A percentile compares a stretch with the other conserved stretches of the same genome.
Conservation (phyloP, 1,140 invertebrate species). For the Drosophila carrolli region DNA sequence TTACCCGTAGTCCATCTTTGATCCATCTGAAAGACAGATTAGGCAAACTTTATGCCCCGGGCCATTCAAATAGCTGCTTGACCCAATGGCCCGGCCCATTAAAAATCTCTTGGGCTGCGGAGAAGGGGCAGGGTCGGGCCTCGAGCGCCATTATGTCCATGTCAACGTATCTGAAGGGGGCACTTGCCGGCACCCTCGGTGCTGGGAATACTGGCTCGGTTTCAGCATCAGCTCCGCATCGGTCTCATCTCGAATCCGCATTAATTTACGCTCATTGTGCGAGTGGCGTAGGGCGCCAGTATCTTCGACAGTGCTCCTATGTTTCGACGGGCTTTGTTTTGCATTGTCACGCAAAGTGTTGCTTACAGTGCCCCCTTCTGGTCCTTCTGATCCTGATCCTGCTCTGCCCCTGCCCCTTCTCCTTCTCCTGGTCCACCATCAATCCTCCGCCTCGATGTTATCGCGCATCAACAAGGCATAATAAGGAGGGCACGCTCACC, state of each 20-base stretch:
- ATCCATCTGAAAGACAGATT: slow-evolving; percentile 63
- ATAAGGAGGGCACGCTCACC: slow-evolving; percentile 54
- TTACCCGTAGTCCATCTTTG: slow-evolving; percentile 44
- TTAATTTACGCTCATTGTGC: slow-evolving; percentile 78
- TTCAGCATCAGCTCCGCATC: not conserved
- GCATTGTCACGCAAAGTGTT: slow-evolving; percentile 73
- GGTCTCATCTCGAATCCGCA: slow-evolving; percentile 67
- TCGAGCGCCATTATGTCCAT: slow-evolving; percentile 62
- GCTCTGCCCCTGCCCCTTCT: slow-evolving; percentile 1
- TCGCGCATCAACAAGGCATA: slow-evolving; percentile 66
- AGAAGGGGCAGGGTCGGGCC: slow-evolving; percentile 3
- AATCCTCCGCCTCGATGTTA: slow-evolving; percentile 48
- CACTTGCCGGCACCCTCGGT: slow-evolving; percentile 25
- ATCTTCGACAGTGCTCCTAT: slow-evolving; percentile 47
- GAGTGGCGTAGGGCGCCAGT: slow-evolving; percentile 24
- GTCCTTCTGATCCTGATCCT: slow-evolving; percentile 6
- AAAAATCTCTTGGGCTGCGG: slow-evolving; percentile 21
- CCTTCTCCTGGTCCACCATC: slow-evolving; percentile 4
- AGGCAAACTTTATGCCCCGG: slow-evolving; percentile 67
- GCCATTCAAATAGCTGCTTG: slow-evolving; percentile 52
- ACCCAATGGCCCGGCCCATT: slow-evolving; percentile 59
- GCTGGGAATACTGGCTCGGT: slow-evolving; percentile 1
- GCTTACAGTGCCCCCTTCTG: slow-evolving; percentile 28
- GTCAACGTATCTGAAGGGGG: slow-evolving; percentile 41
- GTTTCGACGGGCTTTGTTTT: slow-evolving; percentile 32